Base-by-base conservation (phyloP, 2,113 vertebrate species). In the Aptenodytes patagonicus region DNA sequence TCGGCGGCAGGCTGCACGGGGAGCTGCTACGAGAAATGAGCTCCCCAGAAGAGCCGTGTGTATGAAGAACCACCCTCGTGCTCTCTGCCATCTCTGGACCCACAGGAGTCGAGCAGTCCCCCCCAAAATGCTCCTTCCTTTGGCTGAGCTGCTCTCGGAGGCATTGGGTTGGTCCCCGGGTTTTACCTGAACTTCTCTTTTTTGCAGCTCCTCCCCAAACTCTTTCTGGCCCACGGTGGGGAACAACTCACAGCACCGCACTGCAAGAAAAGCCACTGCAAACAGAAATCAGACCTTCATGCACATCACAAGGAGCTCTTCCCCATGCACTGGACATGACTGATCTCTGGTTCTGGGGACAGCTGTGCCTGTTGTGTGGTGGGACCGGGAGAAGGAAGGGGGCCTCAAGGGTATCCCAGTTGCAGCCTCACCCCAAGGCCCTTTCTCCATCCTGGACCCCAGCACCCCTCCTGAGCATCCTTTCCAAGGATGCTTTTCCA, bases 1-100 rank as follows among this genome's bases (percentile, higher is more conserved):
- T 34, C 0, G 0, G 40, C 0, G 2, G 31, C 42, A 21, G 49
- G 28, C 71, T 46, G 9, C 14, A 9, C 3, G 14, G 20, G 52
- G 65, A 60, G 79, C 51, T 52, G 31, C 60, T 42, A 2, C 0
- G 4, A 85, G 75, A 51, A 75, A 55, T 5, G 11, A 80, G 47
- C 32, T 81, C 47, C 62, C 24, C 54, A 44, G 60, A 55, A 51
- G 26, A 38, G 13, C 16, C 0, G 0, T 26, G 60, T 18, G 47
- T 12, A 68, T 40, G 66, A 55, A 32, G 8, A 60, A 44, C 54
- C 31, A 62, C 22, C 40, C n/a, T 49, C 52, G n/a, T 31, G 34
- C 52, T 66, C 36, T 61, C 54, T 85, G 49, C 42, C 32, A n/a
- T 38, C 68, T 9, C n/a, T 55, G 32, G 32, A 57, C 28, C 42